Percentiles rank a stretch among this genome's conserved stretches.
Conservation (phyloP, 1,140 invertebrate species). For the Drosophila sechellia region DNA sequence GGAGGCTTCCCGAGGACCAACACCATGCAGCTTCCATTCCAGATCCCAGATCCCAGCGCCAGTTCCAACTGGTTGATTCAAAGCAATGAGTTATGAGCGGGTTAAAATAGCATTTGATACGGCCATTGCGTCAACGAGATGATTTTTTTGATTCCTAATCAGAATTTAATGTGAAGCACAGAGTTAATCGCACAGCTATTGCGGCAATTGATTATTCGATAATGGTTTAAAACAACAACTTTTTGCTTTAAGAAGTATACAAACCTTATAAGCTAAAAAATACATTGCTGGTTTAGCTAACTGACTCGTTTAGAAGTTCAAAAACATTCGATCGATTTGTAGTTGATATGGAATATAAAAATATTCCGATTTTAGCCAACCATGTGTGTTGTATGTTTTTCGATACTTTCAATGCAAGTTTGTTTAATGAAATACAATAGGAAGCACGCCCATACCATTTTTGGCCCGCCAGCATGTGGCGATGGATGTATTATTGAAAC, state of each 20-base stretch:
- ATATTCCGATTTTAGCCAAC: neutral
- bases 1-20: neutral
- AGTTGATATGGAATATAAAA: neutral
- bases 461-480: slow-evolving; percentile 5
- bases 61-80: slow-evolving; percentile 44
- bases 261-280: no score
- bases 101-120: slow-evolving; percentile 26
- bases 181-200: neutral
- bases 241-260: no score
- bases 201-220: neutral
- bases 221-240: no score
- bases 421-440: slow-evolving; percentile 3
- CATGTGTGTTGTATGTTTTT: neutral
- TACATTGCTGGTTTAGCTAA: no score
- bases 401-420: neutral
- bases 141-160: slow-evolving; percentile 7
- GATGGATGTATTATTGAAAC: neutral
- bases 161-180: neutral
- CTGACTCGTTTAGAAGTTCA: no score
- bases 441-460: neutral
- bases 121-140: neutral
- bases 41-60: neutral
- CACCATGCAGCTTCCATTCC: neutral
- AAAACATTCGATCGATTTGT: no score
- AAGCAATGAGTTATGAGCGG: slow-evolving; percentile 18